phyloP scores from a whole-genome alignment of 1,140 invertebrate genomes.

The Neodiprion fabricii region DNA sequence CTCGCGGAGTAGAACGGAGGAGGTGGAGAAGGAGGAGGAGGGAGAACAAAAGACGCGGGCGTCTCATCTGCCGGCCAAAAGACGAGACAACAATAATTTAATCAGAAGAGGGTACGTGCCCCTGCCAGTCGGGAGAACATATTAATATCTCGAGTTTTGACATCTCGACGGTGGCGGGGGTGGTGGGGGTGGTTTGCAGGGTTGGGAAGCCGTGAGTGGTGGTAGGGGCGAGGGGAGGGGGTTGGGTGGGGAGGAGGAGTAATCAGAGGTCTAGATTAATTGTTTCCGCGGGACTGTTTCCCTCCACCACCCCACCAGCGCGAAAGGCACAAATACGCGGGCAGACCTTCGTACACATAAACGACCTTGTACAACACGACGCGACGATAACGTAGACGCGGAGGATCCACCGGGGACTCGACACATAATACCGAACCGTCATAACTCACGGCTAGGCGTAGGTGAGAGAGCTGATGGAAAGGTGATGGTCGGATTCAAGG shows the following conservation, averaged over 20 bases:
- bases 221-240: constrained; percentile 23
- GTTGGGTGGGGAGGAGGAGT: constrained; percentile 39
- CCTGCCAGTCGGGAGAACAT: constrained; percentile 51
- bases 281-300: constrained; percentile 57
- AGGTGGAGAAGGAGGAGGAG: constrained; percentile 17
- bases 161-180: constrained; percentile 39
- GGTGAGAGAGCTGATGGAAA: too few relatives aligned
- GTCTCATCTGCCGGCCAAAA: constrained; percentile 4
- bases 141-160: constrained; percentile 63
- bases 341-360: not conserved
- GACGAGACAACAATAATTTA: constrained; percentile 40
- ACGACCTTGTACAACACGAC: constrained; percentile 4
- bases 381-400: too few relatives aligned
- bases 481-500: too few relatives aligned
- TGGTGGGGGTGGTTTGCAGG: constrained; percentile 20
- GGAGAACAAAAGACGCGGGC: constrained; percentile 5
- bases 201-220: constrained; percentile 28
- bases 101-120: constrained; percentile 32
- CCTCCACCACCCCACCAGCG: constrained; percentile 28
- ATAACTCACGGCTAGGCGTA: constrained; percentile 39
- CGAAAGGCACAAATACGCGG: constrained; percentile 19
- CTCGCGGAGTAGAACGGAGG: not conserved
- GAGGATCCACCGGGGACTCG: constrained; percentile 39
- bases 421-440: constrained; percentile 41
- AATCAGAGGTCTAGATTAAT: constrained; percentile 61